Percentiles rank a stretch among this genome's conserved stretches.
Conservation (phyloP, 2,797 vertebrate species). For the Kryptopterus vitreolus region DNA sequence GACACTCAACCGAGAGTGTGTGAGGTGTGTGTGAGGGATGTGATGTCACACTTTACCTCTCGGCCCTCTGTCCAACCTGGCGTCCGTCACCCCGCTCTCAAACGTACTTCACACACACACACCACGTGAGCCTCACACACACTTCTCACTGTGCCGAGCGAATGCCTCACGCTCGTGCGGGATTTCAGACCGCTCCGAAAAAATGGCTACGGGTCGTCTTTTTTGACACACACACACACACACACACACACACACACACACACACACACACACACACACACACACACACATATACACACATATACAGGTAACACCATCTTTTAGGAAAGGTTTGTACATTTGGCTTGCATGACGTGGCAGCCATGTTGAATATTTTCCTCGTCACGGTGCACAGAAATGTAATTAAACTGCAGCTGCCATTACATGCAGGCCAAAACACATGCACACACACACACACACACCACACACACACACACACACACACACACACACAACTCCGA, state of each 20-base stretch:
- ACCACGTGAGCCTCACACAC: constrained; percentile 47
- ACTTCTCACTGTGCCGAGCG: constrained; percentile 66
- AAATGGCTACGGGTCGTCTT: constrained; percentile 55
- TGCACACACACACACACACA: not conserved
- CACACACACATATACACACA: constrained; percentile 20
- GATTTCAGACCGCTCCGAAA: constrained; percentile 66
- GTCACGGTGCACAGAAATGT: constrained; percentile 27
- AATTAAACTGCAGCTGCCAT: constrained; percentile 47
- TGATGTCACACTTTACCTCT: constrained; percentile 6
- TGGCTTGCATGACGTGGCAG: constrained; percentile 23
- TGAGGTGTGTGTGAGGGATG: not conserved
- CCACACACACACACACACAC: not conserved
- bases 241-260: constrained; percentile 4
- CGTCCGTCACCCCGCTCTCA: not conserved
- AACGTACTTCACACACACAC: constrained; percentile 41
- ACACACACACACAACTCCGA: not conserved
- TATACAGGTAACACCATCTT: not conserved
- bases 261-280: constrained; percentile 26
- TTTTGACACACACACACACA: not conserved
- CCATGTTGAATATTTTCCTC: constrained; percentile 33
- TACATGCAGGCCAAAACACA: constrained; percentile 16
- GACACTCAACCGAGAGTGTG: not conserved
- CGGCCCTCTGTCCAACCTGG: not conserved
- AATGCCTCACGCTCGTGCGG: constrained; percentile 71
- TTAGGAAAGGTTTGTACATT: constrained; percentile 20